Evolutionary conservation across 2,113 vertebrate species (phyloP).

Genomic region (Glaucidium brasilianum): DNA sequence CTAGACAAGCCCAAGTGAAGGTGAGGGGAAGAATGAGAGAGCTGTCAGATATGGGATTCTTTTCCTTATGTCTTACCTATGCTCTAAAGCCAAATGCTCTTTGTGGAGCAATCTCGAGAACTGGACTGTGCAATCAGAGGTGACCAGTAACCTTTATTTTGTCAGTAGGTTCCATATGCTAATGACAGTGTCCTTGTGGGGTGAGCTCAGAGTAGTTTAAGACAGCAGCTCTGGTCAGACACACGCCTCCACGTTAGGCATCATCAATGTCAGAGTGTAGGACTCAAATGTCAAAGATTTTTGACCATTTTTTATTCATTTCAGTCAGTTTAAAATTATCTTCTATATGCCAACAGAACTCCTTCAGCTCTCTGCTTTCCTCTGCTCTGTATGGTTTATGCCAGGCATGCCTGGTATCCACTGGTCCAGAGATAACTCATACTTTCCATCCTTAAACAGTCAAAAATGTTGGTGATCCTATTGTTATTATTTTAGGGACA

Average conservation of each 20-base stretch:
- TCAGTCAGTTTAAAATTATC: not conserved
- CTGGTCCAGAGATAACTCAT: not conserved
- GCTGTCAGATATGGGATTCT: not conserved
- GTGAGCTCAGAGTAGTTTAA: not conserved
- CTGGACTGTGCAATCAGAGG: not conserved
- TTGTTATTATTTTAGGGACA: not conserved
- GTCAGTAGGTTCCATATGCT: not conserved
- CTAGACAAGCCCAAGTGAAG: not conserved
- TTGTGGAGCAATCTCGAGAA: not conserved
- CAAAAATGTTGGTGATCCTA: not conserved
- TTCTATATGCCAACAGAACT: not conserved
- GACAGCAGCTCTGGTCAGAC: not conserved
- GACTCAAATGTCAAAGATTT: not conserved
- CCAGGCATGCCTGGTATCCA: not conserved
- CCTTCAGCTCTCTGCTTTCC: not conserved
- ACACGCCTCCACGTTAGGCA: not conserved
- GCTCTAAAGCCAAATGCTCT: not conserved
- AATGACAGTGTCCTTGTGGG: not conserved
- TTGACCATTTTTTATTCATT: not conserved
- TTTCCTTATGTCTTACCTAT: not conserved
- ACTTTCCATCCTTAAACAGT: not conserved
- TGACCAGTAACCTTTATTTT: not conserved
- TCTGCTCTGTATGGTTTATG: not conserved
- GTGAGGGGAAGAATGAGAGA: not conserved
- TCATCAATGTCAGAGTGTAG: not conserved